Evolutionary conservation across 2,113 vertebrate species (phyloP), one percentile per base, ranked within the genome.

Genomic region (Lampris megalopsis): DNA sequence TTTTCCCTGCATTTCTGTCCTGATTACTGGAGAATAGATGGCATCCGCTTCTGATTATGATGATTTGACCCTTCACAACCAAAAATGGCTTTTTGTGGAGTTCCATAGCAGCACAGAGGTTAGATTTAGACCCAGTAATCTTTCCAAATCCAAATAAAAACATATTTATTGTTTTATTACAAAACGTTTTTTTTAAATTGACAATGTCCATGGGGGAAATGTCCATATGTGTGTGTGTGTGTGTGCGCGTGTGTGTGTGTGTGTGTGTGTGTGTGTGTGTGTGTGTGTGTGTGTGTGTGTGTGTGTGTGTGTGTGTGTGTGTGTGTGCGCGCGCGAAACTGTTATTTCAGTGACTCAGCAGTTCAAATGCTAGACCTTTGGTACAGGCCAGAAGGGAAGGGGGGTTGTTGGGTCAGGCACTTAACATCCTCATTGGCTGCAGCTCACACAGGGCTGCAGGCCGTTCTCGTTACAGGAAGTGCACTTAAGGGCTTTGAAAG

Each of bases 391-490:
- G 40, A 24, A 24, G 45, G 63, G 48, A 50, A 49, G 62, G 9
- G 41, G 53, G 52, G 85, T 63, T 76, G 66, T 57, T 9, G 8
- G 82, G 63, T 79, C 77, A 91, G 90, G 92, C 92, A 92, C 93
- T 87, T 73, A 2, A 74, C 73, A 63, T 83, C 68, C 83, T 95
- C 85, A 94, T 65, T 84, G 86, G 80, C 93, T 92, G 88, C 98
- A 99, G 91, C 92, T 96, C 86, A 86, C 91, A 82, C 98, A 99
- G 49, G 95, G 93, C 91, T 97, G 98, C 82, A 99, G 94, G 61
- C 98, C 98, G 0, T 99, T 99, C 92, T 99, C 98, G 0, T 99
- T 99, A 92, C 98, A 99, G 11, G 96, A 96, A 0, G 97, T 99
- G 40, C 98, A 99, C 93, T 96, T 98, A 79, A 99, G 95, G 79